Conservation (phyloP, 2,888 invertebrate genomes). For the Pemphredon lugubris region DNA sequence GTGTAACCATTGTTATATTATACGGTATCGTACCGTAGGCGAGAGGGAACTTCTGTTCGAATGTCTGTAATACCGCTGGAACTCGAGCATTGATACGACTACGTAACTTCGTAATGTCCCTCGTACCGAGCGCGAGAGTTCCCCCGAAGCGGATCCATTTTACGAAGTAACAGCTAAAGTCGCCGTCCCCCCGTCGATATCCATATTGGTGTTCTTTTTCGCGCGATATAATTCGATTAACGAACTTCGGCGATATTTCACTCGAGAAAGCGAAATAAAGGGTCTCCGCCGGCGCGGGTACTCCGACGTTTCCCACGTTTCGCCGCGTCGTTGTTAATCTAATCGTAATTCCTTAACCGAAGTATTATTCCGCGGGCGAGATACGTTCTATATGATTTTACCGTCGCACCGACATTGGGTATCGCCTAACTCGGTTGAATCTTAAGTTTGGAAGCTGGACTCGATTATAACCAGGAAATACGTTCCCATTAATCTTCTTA, state of each 20-base stretch:
- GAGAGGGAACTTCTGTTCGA: constrained; percentile 28
- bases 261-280: too few relatives aligned
- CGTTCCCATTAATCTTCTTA: background rate
- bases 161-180: constrained; percentile 24
- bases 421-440: too few relatives aligned
- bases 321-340: too few relatives aligned
- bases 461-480: too few relatives aligned
- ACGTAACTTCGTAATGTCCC: constrained; percentile 33
- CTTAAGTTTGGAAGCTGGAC: too few relatives aligned
- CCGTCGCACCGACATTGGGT: too few relatives aligned
- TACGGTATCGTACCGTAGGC: constrained; percentile 3
- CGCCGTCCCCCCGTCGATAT: background rate
- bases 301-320: too few relatives aligned
- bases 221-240: constrained; percentile 29
- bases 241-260: too few relatives aligned
- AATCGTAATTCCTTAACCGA: too few relatives aligned
- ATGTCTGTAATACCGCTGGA: constrained; percentile 8
- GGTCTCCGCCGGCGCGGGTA: too few relatives aligned
- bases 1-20: constrained; percentile 23
- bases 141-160: constrained; percentile 31
- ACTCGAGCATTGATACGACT: constrained; percentile 28
- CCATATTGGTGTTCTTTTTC: constrained; percentile 15
- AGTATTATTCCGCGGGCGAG: too few relatives aligned
- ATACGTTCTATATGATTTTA: too few relatives aligned
- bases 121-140: constrained; percentile 9